A percentile compares a stretch with the other conserved stretches of the same genome.
Evolutionary conservation across 2,797 vertebrate species (phyloP).

Genomic region (Lepilemur septentrionalis): DNA sequence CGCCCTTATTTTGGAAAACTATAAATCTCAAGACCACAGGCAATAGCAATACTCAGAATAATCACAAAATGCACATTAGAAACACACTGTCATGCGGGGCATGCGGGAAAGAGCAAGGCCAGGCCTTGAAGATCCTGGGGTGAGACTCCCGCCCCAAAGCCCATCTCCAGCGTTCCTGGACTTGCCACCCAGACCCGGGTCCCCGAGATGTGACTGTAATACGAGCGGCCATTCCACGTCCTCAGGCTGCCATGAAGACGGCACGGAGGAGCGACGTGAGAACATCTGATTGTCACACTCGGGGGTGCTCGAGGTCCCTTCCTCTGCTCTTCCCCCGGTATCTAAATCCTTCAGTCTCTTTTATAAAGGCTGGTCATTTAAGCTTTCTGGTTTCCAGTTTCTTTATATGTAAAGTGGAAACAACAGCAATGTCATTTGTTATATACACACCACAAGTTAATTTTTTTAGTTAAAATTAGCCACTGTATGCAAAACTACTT

Average conservation of each 20-base stretch:
- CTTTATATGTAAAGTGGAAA: not conserved
- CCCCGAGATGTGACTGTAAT: rapidly evolving
- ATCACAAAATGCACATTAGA: no score
- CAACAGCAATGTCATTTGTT: no score
- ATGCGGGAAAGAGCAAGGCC: rapidly evolving
- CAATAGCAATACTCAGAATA: not conserved
- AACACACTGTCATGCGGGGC: rapidly evolving
- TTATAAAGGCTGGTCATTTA: not conserved
- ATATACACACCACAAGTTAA: rapidly evolving
- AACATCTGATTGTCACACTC: no score
- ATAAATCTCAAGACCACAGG: not conserved
- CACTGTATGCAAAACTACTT: not conserved
- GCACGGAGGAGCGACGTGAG: rapidly evolving
- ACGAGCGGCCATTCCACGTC: rapidly evolving
- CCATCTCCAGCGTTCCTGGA: rapidly evolving
- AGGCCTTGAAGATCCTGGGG: not conserved
- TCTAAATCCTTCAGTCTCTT: not conserved
- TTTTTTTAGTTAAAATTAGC: not conserved
- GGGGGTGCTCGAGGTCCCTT: no score
- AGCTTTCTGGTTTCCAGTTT: not conserved
- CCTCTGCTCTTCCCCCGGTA: rapidly evolving
- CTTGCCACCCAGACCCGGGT: not conserved
- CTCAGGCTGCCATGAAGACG: rapidly evolving
- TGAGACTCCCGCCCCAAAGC: not conserved
- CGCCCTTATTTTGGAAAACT: not conserved